Percentiles rank a stretch among this genome's conserved stretches.
phyloP scores from a whole-genome alignment of 2,113 vertebrate species.

The Nicator chloris region DNA sequence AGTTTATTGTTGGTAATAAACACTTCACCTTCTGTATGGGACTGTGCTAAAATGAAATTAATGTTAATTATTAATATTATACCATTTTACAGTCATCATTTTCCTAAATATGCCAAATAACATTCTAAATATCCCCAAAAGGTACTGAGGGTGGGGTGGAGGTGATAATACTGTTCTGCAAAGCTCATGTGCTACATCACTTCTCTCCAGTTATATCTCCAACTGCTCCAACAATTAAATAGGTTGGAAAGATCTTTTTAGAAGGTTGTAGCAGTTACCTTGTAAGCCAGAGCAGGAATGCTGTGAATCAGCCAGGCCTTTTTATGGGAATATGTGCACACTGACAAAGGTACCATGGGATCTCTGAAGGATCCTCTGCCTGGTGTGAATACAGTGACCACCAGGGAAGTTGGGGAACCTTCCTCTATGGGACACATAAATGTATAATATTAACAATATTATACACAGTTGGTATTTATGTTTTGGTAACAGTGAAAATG shows the following conservation, averaged over 20 bases:
- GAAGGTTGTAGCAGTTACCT: not conserved
- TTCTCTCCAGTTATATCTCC: not conserved
- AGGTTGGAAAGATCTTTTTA: not conserved
- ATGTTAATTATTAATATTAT: not conserved
- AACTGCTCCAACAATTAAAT: not conserved
- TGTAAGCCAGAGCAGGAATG: not conserved
- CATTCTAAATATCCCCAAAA: not conserved
- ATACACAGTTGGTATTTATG: not conserved
- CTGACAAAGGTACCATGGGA: not conserved
- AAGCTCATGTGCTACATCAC: not conserved
- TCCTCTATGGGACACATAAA: not conserved
- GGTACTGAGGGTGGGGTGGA: too few species aligned
- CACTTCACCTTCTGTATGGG: not conserved
- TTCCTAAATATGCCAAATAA: not conserved
- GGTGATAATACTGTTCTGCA: not conserved
- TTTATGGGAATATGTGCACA: not conserved
- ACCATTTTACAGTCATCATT: not conserved
- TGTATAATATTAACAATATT: not conserved
- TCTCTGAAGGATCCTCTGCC: not conserved
- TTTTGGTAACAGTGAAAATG: not conserved
- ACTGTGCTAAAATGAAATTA: not conserved
- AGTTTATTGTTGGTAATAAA: not conserved
- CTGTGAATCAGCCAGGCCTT: not conserved
- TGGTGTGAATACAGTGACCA: not conserved
- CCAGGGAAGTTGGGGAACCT: not conserved